Base-by-base conservation (phyloP, 37 sponge, comb jelly and placozoan genomes). In the Axinella damicornis region DNA sequence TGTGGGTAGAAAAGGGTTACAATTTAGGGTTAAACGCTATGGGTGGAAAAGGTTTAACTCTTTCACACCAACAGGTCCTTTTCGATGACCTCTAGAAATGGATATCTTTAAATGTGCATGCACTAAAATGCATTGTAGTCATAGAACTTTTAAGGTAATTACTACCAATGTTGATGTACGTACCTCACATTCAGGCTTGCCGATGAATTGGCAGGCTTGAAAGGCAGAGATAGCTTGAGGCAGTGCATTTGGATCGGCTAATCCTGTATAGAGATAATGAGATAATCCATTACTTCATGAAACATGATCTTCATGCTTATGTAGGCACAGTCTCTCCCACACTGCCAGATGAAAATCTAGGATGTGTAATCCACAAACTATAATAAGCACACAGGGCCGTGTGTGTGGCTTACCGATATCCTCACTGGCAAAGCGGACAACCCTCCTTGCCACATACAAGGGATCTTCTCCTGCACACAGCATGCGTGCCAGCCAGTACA, bases 401-500 rank as follows among this genome's bases (percentile, higher is more conserved):
- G 6, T 54, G 59, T 14, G 56, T 58, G 32, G 19, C 85, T 61
- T 28, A 86, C 87, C 87, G 12, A 88, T 68, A 58, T 88, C 88
- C 30, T 88, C 88, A 69, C 85, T 82, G 19, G 88, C 88, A 65
- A 81, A 82, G 12, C 85, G 56, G 24, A 88, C 68, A 22, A 88
- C 60, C 36, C 88, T 73, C 33, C 88, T 74, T 22, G 88, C 88
- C 30, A 88, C 59, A 63, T 82, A 88, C 28, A 82, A 32, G 28
- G 88, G 88, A 57, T 88, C 84, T 53, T 88, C 88, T 25, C 88
- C 88, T 4, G 60, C 85, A 58, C 70, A 57, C 34, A 88, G 85
- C 88, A 88, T 88, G 41, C 88, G 67, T 31, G 84, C 67, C 25
- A 88, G 69, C 88, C 88, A 88, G 68, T 88, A 88, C 41, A 88